Evolutionary conservation across 1,140 invertebrate genomes (phyloP).

Genomic region (Aphelenchoides fujianensis): DNA sequence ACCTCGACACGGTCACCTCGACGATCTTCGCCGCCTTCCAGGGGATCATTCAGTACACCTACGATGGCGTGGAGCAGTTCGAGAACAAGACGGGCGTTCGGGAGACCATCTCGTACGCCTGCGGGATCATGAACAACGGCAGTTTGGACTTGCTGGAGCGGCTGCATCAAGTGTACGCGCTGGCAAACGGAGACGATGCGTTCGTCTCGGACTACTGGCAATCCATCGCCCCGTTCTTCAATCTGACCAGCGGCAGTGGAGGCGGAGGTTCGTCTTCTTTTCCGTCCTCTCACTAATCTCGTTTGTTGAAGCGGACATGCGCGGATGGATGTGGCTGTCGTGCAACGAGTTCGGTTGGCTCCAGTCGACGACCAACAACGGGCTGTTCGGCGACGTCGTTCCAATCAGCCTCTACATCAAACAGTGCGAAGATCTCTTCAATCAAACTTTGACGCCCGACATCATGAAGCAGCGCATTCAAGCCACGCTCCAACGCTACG

Average conservation of each 20-base stretch:
- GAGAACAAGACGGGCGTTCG: not conserved
- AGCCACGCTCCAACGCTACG: conserved; percentile 19
- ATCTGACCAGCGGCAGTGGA: not conserved
- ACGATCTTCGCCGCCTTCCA: conserved; percentile 32
- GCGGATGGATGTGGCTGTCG: conserved; percentile 44
- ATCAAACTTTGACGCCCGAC: not conserved
- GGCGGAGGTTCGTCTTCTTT: not conserved
- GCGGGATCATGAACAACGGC: not conserved
- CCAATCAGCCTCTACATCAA: conserved; percentile 29
- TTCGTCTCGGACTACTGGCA: not conserved
- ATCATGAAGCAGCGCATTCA: not conserved
- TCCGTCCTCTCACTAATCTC: not conserved
- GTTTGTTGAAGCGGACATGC: conserved; percentile 14
- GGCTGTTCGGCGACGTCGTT: conserved; percentile 20
- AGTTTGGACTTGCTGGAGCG: not conserved
- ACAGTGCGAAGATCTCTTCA: conserved; percentile 18
- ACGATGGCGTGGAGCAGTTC: not conserved
- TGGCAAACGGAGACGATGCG: not conserved
- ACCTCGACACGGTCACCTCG: conserved; percentile 10
- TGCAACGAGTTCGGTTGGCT: conserved; percentile 44
- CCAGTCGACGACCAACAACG: conserved; percentile 27
- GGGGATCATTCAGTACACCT: conserved; percentile 35
- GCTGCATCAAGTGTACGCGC: not conserved
- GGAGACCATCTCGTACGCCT: not conserved
- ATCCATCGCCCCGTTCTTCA: not conserved